Evolutionary conservation across 2,797 vertebrate genomes (phyloP).

Genomic region (Geotrypetes seraphini): DNA sequence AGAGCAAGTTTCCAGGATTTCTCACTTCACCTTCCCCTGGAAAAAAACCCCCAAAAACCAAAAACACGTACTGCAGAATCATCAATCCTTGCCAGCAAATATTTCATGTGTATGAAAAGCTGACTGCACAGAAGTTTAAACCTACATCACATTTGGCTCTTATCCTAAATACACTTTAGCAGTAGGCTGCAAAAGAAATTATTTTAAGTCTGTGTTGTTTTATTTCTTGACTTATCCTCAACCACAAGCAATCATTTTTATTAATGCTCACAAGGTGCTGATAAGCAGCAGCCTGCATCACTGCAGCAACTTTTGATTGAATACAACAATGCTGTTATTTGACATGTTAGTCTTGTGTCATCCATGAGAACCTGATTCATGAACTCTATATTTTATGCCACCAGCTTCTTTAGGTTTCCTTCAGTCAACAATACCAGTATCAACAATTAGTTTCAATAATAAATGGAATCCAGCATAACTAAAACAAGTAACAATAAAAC

Average conservation of each 20-base stretch:
- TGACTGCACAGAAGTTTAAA: background rate
- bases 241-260: background rate
- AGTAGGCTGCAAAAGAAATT: background rate
- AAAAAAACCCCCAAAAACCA: conserved; percentile 10
- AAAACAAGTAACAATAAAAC: no score
- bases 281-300: background rate
- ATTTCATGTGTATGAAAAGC: conserved; percentile 1
- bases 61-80: background rate
- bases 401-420: no score
- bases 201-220: background rate
- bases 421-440: no score
- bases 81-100: conserved; percentile 1
- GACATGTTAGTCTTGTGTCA: no score
- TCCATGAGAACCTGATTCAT: no score
- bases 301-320: no score
- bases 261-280: background rate
- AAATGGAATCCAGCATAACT: no score
- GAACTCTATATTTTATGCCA: no score
- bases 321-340: no score
- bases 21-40: no score
- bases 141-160: conserved; percentile 1
- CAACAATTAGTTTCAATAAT: no score
- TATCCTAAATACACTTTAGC: conserved; percentile 5
- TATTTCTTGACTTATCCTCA: conserved; percentile 1
- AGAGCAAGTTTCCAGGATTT: no score